These are phyloP conservation scores for Hybognathus amarus DNA, from an alignment of 2,797 vertebrate species.

Conservation along the genomic window DNA sequence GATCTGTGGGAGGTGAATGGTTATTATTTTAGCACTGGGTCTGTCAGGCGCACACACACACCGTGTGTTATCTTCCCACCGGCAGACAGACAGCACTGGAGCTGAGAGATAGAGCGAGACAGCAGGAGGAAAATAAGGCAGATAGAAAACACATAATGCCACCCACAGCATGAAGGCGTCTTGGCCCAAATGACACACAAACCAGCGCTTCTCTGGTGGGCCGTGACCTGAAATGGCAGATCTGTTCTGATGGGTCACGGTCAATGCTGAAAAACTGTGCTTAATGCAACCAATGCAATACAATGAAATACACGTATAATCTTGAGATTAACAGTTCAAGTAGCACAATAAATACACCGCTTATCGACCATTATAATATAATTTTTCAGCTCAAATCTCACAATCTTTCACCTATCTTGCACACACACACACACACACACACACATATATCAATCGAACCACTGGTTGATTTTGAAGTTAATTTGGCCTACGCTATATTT, in stretches of 20 bases:
- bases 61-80: not conserved
- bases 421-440: no score
- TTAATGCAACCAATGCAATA: not conserved
- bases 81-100: slow-evolving; percentile 22
- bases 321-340: not conserved
- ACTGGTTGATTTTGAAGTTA: not conserved
- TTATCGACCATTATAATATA: not conserved
- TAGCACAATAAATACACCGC: not conserved
- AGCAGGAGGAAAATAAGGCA: not conserved
- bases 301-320: not conserved
- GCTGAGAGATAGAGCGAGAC: not conserved
- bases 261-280: not conserved
- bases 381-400: not conserved
- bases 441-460: not conserved
- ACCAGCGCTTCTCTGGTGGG: not conserved
- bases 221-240: not conserved
- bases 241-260: not conserved
- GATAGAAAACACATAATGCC: slow-evolving; percentile 13
- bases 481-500: not conserved
- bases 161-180: not conserved
- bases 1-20: slow-evolving; percentile 13
- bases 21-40: not conserved
- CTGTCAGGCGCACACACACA: not conserved
- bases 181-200: not conserved
- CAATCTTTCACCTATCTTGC: not conserved